Conservation (phyloP, 1,140 invertebrate species). For the Dendrolimus punctatus region DNA sequence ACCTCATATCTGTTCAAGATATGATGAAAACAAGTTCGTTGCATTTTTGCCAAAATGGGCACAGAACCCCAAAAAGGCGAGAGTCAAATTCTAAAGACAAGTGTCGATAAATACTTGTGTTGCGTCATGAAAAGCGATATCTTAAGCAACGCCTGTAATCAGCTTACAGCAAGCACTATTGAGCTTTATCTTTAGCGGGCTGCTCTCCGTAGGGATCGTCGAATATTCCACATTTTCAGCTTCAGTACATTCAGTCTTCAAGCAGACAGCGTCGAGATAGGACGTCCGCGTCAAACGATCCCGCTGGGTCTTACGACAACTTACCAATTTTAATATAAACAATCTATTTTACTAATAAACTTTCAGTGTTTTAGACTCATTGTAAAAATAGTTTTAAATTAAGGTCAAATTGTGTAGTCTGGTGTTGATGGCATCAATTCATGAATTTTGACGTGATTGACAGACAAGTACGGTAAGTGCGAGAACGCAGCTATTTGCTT, state of each 20-base stretch:
- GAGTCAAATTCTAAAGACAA: no score
- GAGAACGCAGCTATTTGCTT: not conserved
- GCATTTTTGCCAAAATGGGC: no score
- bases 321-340: not conserved
- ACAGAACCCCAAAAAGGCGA: no score
- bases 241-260: conserved; percentile 36
- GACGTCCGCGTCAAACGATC: conserved; percentile 21
- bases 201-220: conserved; percentile 23
- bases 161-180: conserved; percentile 38
- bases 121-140: conserved; percentile 15
- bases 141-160: conserved; percentile 30
- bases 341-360: not conserved
- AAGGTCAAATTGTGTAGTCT: conserved; percentile 8
- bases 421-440: conserved; percentile 21
- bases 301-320: not conserved
- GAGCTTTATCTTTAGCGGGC: conserved; percentile 30
- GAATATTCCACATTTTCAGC: conserved; percentile 37
- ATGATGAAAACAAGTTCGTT: no score
- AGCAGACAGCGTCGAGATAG: conserved; percentile 19
- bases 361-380: not conserved
- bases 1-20: no score
- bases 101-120: not conserved
- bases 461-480: conserved; percentile 40
- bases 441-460: conserved; percentile 37
- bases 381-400: not conserved